Evolutionary conservation across 2,113 vertebrate genomes (phyloP).

Genomic region (Leptobrachium leishanense): DNA sequence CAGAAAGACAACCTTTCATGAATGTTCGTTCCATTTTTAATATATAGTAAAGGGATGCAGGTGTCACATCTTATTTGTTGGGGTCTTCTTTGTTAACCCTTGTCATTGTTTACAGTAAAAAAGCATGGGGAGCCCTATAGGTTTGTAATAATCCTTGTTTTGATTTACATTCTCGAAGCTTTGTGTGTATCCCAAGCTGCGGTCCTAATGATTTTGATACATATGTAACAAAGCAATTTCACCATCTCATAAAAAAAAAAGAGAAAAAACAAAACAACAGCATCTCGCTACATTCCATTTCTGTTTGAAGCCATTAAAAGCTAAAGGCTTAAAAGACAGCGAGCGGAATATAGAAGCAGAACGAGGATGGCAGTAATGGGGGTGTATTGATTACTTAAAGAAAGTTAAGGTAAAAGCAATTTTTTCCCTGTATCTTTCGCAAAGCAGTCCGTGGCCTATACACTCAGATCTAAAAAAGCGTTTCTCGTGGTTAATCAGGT

Average conservation of each 20-base stretch:
- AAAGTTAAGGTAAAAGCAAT: constrained; percentile 46
- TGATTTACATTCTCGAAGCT: no score
- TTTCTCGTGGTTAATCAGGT: constrained; percentile 47
- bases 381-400: constrained; percentile 49
- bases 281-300: constrained; percentile 29
- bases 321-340: constrained; percentile 13
- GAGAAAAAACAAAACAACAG: not conserved
- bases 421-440: constrained; percentile 27
- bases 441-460: constrained; percentile 35
- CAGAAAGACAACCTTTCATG: no score
- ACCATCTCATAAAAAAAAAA: not conserved
- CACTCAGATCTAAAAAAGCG: constrained; percentile 45
- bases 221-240: no score
- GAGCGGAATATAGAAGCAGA: constrained; percentile 40
- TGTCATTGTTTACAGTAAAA: no score
- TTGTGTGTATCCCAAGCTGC: no score
- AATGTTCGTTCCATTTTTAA: no score
- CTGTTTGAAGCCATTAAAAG: constrained; percentile 36
- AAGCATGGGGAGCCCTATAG: no score
- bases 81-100: no score
- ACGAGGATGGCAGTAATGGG: constrained; percentile 31
- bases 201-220: no score
- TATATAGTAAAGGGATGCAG: no score
- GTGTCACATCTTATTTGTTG: no score
- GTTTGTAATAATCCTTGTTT: no score